Conservation (phyloP, 1,140 invertebrate genomes). For the Panulirus ornatus region DNA sequence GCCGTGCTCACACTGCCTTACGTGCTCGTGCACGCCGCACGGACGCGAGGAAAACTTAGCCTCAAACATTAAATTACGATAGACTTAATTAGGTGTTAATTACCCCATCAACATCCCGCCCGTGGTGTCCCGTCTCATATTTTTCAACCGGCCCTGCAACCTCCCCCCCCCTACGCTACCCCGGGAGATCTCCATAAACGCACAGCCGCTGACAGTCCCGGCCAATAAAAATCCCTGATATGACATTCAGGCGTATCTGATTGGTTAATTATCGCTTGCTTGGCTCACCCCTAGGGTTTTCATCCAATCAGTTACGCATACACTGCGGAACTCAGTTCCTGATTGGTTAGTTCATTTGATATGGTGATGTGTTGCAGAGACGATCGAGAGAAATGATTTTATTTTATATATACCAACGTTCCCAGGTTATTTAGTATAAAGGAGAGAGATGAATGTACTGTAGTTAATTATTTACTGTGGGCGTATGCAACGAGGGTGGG, state of each 20-base stretch:
- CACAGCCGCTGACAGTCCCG: not conserved
- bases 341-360: constrained; percentile 29
- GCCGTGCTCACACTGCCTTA: no score
- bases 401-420: no score
- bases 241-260: not conserved
- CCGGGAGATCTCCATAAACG: not conserved
- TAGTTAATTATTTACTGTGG: no score
- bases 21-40: no score
- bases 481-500: not conserved
- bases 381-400: not conserved
- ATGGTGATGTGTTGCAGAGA: not conserved
- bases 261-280: not conserved
- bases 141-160: constrained; percentile 9
- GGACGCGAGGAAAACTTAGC: no score
- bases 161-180: not conserved
- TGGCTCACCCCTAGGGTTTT: not conserved
- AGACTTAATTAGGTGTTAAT: constrained; percentile 23
- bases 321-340: constrained; percentile 9
- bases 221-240: constrained; percentile 20
- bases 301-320: constrained; percentile 20
- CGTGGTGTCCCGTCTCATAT: constrained; percentile 28
- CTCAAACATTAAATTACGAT: not conserved
- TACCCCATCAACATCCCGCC: not conserved
- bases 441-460: no score
- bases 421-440: no score